Percentiles rank a stretch among this genome's conserved stretches.
Conservation (phyloP, 2,113 vertebrate species). For the Cinclus cinclus region DNA sequence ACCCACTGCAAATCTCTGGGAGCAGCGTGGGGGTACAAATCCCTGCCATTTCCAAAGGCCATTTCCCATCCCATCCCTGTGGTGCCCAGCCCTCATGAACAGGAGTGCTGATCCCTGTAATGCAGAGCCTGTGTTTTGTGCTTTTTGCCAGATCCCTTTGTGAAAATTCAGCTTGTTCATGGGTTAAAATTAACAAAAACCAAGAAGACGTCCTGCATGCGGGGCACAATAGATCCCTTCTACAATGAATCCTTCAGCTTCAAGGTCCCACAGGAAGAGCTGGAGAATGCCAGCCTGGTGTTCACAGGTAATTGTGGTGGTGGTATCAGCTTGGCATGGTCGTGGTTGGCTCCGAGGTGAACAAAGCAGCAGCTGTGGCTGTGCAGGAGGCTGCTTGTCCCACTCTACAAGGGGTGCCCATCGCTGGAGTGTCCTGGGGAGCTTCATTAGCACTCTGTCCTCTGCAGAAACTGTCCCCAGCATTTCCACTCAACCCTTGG, state of each 20-base stretch:
- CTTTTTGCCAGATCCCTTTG: constrained; percentile 84
- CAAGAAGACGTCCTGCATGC: constrained; percentile 88
- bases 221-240: constrained; percentile 88
- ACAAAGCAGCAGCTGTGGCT: not conserved
- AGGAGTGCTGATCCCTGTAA: fast-evolving
- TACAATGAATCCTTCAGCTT: constrained; percentile 92
- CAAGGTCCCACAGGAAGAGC: constrained; percentile 85
- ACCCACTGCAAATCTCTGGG: not conserved
- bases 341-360: fast-evolving
- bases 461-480: not conserved
- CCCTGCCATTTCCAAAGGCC: not conserved
- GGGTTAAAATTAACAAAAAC: constrained; percentile 88
- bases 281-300: constrained; percentile 88
- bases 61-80: not conserved
- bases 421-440: fast-evolving
- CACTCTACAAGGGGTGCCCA: too few relatives aligned
- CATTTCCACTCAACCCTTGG: not conserved
- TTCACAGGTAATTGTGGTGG: constrained; percentile 80
- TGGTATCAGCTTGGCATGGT: fast-evolving
- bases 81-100: not conserved
- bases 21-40: fast-evolving
- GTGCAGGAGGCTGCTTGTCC: not conserved
- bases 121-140: not conserved
- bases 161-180: constrained; percentile 88
- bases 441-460: not conserved